Base-by-base conservation (phyloP, 2,797 vertebrate genomes). In the Dendrocincla tyrannina region DNA sequence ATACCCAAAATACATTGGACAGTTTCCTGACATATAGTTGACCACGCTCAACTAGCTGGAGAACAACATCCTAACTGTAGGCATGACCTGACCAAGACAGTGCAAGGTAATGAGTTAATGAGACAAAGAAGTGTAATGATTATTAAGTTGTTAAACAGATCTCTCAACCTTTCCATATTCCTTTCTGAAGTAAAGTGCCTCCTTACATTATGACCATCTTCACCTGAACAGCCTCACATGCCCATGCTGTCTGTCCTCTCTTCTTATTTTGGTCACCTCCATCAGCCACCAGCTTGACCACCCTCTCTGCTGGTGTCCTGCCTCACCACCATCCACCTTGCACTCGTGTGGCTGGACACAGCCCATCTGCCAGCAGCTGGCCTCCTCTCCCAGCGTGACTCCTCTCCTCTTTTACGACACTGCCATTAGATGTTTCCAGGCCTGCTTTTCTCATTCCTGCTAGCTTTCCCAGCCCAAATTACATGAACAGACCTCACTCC, bases 381-480 rank as follows among this genome's bases (percentile, higher is more conserved):
- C 35, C 58, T 91, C 53, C 50, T 69, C 76, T 66, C 79, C 67
- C 93, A 46, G 75, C 59, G 27, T 33, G 58, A 81, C 62, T 44
- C 27, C 50, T 84, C 67, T 92, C 41, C 58, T 78, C 37, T 84
- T 75, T 91, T 39, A 73, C 1, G 2, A 4, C 53, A 70, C 56
- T 35, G 17, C 46, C 67, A 62, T 85, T 76, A 85, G 87, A 60
- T 58, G 76, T 83, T 86, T 91, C 73, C 64, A 89, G 64, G 76
- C 30, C 94, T 95, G 88, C 72, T 96, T 92, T 92, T 95, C 76
- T 73, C 75, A 80, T 92, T 74, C 64, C 68, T 1, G 2, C 49
- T 56, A 66, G 25, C 52, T 77, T 93, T 77, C 69, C 60, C 64
- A 50, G 72, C 30, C 72, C 85, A 90, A 91, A 97, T 81, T 68